Percentiles rank a stretch among this genome's conserved stretches.
These are phyloP conservation scores for Pandemis cinnamomeana DNA, from an alignment of 2,888 invertebrate genomes.

Conservation along the genomic window DNA sequence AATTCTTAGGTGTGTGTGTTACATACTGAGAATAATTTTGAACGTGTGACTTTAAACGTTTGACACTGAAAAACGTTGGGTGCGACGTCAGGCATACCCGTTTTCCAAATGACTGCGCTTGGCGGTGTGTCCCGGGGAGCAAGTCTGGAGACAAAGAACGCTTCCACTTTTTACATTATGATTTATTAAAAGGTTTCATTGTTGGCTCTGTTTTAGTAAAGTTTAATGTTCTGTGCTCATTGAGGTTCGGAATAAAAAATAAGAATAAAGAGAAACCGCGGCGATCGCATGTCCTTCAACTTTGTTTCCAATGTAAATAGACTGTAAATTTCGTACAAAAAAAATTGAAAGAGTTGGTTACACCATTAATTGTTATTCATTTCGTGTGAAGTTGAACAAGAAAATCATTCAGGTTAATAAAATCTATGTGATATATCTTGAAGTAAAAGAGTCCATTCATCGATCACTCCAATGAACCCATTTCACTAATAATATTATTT, in stretches of 20 bases:
- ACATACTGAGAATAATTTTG: background rate
- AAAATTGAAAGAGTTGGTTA: background rate
- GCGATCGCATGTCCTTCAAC: background rate
- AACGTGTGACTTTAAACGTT: slow-evolving; percentile 3
- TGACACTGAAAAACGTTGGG: slow-evolving; percentile 12
- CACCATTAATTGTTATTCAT: background rate
- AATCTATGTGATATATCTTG: too few relatives aligned
- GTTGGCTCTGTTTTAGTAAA: slow-evolving; percentile 34
- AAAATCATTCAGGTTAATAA: background rate
- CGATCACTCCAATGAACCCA: too few relatives aligned
- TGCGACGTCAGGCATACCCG: slow-evolving; percentile 28
- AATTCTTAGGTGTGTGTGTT: background rate
- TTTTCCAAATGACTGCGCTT: slow-evolving; percentile 35
- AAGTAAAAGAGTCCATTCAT: too few relatives aligned
- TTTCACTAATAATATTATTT: too few relatives aligned
- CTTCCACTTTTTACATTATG: slow-evolving; percentile 35
- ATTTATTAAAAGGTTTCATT: slow-evolving; percentile 40
- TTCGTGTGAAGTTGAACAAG: background rate
- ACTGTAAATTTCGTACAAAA: background rate
- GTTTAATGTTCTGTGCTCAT: slow-evolving; percentile 38
- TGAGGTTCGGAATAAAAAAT: slow-evolving; percentile 5
- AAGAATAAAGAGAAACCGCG: slow-evolving; percentile 1
- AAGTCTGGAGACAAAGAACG: slow-evolving; percentile 40
- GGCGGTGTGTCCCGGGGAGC: slow-evolving; percentile 30
- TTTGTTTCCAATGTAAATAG: slow-evolving; percentile 9